Base-by-base conservation (phyloP, 1,140 invertebrate genomes). In the Agrilus planipennis region DNA sequence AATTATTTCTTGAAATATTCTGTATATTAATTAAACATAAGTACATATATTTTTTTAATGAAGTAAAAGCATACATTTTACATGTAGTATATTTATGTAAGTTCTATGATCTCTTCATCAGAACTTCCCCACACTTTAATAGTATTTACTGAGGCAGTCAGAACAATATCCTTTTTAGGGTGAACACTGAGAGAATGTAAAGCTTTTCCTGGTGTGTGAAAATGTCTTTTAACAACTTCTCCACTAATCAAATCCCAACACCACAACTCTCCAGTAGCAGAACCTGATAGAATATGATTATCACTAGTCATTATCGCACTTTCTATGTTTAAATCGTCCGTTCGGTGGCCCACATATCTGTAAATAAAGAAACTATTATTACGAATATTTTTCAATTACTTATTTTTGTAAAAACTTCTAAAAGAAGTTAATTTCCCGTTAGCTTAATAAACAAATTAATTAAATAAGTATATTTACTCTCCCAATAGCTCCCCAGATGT, bases 221-320 rank as follows among this genome's bases (percentile, higher is more conserved):
- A 39, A 18, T 69, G 52, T 42, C 64, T 72, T 11, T 53, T 51
- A 0, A 77, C 55, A 20, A 84, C 64, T 51, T 74, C 75, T 19
- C 74, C 76, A 48, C 76, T 76, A 4, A 93, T 73, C 32, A 95
- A 65, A 63, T 94, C 86, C 89, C 89, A 98, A 49, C 83, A 74
- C 65, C 82, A 87, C 2, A 94, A 67, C 54, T 73, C 69, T 0
- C 91, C 90, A 55, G 87, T 81, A 23, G 79, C 78, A 1, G 91
- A 94, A 0, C 92, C 93, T 34, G 85, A 88, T 12, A 94, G 62
- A 32, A 96, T 75, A 45, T 81, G 74, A 20, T 77, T 83, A 61
- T 96, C 91, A 47, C 76, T 81, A 36, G 72, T 65, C 60, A 84
- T 80, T 2, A 95, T 72, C 49, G 78, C 79, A 60, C 85, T 89